phyloP scores from a whole-genome alignment of 2,113 vertebrate genomes.

The Hydropotes inermis region DNA sequence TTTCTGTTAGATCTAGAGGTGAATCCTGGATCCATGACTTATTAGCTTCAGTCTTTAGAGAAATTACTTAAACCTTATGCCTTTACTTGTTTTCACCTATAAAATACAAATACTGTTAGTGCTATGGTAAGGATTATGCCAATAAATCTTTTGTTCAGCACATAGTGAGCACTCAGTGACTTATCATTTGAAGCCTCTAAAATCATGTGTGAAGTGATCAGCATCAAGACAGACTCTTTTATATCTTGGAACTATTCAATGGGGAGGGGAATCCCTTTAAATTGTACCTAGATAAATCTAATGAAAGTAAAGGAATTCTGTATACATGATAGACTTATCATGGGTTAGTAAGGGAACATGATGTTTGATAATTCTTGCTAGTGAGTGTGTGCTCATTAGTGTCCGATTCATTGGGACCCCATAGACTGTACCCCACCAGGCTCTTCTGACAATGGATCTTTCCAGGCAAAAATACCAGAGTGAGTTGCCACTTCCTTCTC shows the following conservation, averaged over 20 bases:
- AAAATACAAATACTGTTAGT: neutral
- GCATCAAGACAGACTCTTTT: neutral
- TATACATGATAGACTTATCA: neutral
- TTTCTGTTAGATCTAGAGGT: neutral
- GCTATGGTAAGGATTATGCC: neutral
- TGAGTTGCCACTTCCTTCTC: neutral
- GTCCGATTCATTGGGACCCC: neutral
- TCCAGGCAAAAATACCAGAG: neutral
- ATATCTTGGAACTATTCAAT: neutral
- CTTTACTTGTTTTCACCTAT: neutral
- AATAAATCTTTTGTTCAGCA: neutral
- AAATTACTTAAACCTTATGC: neutral
- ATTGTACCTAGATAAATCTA: neutral
- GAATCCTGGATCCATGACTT: neutral
- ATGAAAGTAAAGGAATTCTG: neutral
- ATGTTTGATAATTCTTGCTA: neutral
- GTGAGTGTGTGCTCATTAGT: neutral
- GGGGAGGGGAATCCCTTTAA: neutral
- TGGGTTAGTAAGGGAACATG: neutral
- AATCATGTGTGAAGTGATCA: neutral
- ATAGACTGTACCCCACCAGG: neutral
- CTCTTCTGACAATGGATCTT: neutral
- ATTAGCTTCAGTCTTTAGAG: neutral
- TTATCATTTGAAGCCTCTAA: neutral
- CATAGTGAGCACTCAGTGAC: neutral